Evolutionary conservation across 1,140 invertebrate species (phyloP).

Genomic region (Nasonia giraulti): DNA sequence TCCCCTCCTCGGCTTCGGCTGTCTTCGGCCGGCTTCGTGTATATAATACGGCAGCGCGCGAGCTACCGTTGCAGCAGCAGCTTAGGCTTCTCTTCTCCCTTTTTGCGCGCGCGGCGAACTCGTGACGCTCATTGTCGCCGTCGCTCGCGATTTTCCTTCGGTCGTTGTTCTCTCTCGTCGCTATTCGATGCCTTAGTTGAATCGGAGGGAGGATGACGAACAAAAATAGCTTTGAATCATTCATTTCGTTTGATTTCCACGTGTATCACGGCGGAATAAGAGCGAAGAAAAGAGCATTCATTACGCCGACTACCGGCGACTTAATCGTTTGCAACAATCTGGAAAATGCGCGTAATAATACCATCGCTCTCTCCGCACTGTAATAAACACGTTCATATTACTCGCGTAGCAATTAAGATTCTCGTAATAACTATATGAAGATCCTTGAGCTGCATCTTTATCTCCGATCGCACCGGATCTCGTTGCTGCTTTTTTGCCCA

Average conservation of each 20-base stretch:
- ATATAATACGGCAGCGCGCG: not conserved
- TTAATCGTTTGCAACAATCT: not conserved
- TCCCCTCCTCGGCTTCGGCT: not conserved
- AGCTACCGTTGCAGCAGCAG: not conserved
- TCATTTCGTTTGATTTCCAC: too few species aligned
- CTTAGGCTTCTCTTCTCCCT: not conserved
- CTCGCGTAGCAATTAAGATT: not conserved
- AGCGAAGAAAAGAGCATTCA: not conserved
- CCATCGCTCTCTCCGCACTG: not conserved
- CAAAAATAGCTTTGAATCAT: too few species aligned
- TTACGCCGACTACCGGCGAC: not conserved
- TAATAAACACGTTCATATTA: not conserved
- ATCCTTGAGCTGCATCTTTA: not conserved
- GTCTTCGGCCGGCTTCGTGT: not conserved
- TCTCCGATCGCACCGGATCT: constrained; percentile 12
- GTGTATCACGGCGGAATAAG: too few species aligned
- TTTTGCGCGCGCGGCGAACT: not conserved
- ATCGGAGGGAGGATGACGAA: too few species aligned
- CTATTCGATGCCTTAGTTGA: not conserved
- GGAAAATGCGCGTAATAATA: not conserved
- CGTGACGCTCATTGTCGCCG: not conserved
- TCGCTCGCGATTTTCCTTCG: not conserved
- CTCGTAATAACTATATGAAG: not conserved
- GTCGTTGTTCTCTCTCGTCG: not conserved
- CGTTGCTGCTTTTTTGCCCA: not conserved